These are phyloP conservation scores for Zingel zingel DNA, from an alignment of 2,113 vertebrate species.

Conservation along the genomic window DNA sequence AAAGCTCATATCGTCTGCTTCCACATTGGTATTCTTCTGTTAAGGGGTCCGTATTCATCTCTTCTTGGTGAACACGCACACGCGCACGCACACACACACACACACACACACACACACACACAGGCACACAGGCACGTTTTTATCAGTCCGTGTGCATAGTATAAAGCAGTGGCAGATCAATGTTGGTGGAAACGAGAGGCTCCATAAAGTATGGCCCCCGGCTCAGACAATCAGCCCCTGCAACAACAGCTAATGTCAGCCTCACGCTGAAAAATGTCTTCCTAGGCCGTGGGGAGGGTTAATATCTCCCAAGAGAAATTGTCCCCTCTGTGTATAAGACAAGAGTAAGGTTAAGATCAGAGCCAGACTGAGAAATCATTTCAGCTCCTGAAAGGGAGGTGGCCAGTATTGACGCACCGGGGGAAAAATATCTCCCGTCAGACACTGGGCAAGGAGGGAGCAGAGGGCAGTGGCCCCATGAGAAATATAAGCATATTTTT, in stretches of 20 bases:
- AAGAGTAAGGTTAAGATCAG: constrained; percentile 69
- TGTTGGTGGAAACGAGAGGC: constrained; percentile 60
- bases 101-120: background rate
- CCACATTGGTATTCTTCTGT: constrained; percentile 28
- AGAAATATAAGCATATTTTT: constrained; percentile 40
- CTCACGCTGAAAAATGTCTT: constrained; percentile 72
- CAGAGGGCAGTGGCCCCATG: constrained; percentile 24
- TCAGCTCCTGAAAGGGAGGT: constrained; percentile 40
- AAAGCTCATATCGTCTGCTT: constrained; percentile 11
- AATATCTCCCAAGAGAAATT: constrained; percentile 74
- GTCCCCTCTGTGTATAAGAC: constrained; percentile 57
- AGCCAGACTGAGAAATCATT: constrained; percentile 63
- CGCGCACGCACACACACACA: background rate
- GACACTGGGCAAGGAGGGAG: constrained; percentile 36
- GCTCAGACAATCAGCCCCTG: constrained; percentile 66
- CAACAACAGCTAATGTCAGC: constrained; percentile 78
- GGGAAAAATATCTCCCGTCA: constrained; percentile 54
- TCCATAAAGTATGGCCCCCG: constrained; percentile 60
- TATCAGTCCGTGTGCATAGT: constrained; percentile 11
- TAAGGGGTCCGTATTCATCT: constrained; percentile 13
- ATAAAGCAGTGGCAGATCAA: constrained; percentile 64
- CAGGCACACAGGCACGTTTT: constrained; percentile 7
- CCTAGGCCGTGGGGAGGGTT: constrained; percentile 57
- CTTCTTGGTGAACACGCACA: constrained; percentile 12
- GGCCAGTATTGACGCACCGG: constrained; percentile 37